These are phyloP conservation scores for Cydia splendana DNA, from an alignment of 1,140 invertebrate genomes.

Conservation along the genomic window DNA sequence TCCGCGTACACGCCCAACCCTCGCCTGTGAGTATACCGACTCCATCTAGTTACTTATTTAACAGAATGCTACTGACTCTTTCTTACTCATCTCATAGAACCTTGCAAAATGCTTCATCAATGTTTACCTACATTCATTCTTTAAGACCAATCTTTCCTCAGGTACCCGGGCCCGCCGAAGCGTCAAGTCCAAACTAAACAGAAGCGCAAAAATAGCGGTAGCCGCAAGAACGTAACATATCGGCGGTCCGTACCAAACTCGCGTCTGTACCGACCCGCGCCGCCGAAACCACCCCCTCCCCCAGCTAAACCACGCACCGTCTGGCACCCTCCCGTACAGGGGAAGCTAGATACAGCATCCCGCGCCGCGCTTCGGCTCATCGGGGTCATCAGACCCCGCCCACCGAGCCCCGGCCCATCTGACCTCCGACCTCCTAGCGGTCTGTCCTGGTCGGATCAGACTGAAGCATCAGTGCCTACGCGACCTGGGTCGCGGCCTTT, in stretches of 20 bases:
- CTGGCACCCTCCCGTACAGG: constrained; percentile 43
- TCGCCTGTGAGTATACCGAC: constrained; percentile 49
- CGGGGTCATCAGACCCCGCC: neutral
- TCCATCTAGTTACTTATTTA: too few relatives aligned
- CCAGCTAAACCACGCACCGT: constrained; percentile 35
- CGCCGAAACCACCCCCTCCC: constrained; percentile 38
- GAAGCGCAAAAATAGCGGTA: constrained; percentile 24
- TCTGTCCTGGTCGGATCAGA: neutral
- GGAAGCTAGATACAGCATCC: constrained; percentile 48
- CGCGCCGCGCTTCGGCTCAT: constrained; percentile 46
- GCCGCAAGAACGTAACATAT: constrained; percentile 36
- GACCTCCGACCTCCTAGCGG: too few relatives aligned
- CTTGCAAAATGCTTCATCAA: too few relatives aligned
- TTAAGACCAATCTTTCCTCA: constrained; percentile 16
- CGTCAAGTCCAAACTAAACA: neutral
- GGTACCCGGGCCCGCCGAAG: constrained; percentile 45
- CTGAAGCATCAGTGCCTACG: neutral
- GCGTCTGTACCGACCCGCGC: constrained; percentile 52
- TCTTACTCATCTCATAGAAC: too few relatives aligned
- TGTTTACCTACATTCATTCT: too few relatives aligned
- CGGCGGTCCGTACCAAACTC: constrained; percentile 51
- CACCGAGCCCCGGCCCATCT: too few relatives aligned
- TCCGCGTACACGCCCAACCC: constrained; percentile 54
- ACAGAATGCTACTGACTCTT: too few relatives aligned
- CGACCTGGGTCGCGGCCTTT: neutral